These are phyloP conservation scores for Carettochelys insculpta DNA, from an alignment of 2,113 vertebrate genomes.

Conservation along the genomic window DNA sequence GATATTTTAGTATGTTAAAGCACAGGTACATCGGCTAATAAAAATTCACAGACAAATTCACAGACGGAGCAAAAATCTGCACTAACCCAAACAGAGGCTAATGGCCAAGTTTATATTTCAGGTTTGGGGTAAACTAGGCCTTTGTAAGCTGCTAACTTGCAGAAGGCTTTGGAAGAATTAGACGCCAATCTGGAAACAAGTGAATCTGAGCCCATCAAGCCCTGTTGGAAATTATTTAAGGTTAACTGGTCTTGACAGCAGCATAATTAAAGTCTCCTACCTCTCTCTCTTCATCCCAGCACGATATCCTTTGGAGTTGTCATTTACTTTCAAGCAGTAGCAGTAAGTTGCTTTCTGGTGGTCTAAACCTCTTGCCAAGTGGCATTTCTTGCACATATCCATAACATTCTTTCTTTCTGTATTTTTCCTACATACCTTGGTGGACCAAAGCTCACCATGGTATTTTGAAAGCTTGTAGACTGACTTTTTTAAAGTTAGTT, in stretches of 20 bases:
- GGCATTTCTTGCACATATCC: constrained; percentile 36
- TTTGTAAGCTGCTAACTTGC: neutral
- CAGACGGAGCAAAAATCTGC: neutral
- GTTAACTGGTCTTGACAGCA: neutral
- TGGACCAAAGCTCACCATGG: neutral
- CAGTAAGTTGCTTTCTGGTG: constrained; percentile 42
- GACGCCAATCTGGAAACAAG: neutral
- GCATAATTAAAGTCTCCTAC: neutral
- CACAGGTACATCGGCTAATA: neutral
- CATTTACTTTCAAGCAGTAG: constrained; percentile 19
- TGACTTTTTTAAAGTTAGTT: constrained; percentile 5
- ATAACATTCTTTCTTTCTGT: constrained; percentile 12
- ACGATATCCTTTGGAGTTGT: constrained; percentile 30
- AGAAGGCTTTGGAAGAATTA: neutral
- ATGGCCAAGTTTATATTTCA: neutral
- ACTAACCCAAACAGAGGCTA: neutral
- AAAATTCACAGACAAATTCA: neutral
- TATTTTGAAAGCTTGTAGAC: constrained; percentile 16
- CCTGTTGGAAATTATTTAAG: neutral
- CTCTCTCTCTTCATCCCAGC: constrained; percentile 19
- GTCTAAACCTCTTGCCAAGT: constrained; percentile 45
- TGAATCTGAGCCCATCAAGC: neutral
- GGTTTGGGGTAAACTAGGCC: neutral
- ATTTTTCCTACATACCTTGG: neutral
- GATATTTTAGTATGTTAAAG: neutral